A percentile compares a stretch with the other conserved stretches of the same genome.
Conservation (phyloP, 2,797 vertebrate genomes). For the Tolypeutes matacus region DNA sequence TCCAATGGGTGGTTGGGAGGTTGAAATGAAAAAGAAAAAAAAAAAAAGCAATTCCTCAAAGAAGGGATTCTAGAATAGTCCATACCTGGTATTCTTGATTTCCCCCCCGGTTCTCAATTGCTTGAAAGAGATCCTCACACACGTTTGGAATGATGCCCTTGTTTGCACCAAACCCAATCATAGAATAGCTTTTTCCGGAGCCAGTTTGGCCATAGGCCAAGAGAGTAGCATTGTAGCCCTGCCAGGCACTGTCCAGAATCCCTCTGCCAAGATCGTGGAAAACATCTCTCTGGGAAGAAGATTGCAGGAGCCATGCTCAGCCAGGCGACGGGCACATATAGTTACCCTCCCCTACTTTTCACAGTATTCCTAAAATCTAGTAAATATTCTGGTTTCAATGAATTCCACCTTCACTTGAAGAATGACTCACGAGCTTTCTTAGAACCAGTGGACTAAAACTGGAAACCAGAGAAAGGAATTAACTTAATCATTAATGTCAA, state of each 20-base stretch:
- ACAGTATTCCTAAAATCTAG: background rate
- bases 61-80: background rate
- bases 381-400: background rate
- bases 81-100: constrained; percentile 90
- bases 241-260: constrained; percentile 90
- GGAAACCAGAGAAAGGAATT: background rate
- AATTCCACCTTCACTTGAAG: background rate
- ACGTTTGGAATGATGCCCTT: constrained; percentile 92
- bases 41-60: background rate
- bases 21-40: background rate
- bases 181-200: constrained; percentile 94
- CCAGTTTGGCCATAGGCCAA: constrained; percentile 92
- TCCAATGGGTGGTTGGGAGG: background rate
- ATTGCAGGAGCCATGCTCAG: background rate
- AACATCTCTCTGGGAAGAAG: constrained; percentile 87
- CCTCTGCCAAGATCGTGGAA: constrained; percentile 91
- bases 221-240: constrained; percentile 93
- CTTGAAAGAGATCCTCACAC: constrained; percentile 91
- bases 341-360: background rate
- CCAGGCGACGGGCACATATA: background rate
- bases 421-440: background rate
- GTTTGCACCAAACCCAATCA: constrained; percentile 92
- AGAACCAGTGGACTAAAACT: background rate
- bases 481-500: background rate
- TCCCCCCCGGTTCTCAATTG: constrained; percentile 88